Base-by-base conservation (phyloP, 1,140 invertebrate genomes). In the Phymorhynchus buccinoides region DNA sequence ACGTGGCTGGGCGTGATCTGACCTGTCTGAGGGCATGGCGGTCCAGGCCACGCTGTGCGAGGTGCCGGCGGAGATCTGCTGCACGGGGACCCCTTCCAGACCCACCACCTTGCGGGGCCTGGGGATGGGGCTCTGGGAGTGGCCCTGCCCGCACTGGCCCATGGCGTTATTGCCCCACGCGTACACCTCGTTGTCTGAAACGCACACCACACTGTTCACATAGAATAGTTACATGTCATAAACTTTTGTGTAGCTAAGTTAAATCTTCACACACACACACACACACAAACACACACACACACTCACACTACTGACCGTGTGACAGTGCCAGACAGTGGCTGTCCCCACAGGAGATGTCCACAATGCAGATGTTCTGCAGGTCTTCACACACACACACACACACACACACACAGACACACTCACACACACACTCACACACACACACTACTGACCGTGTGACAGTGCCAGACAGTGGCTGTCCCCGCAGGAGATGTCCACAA, bases 81-180 rank as follows among this genome's bases (percentile, higher is more conserved):
- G 90, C 44, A 93, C 86, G 52, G 80, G 83, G 14, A 90, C 89
- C 35, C 90, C 90, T n/a, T 90, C 89, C n/a, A 93, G 80, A 16
- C 91, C 91, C 32, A 90, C 87, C 3, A 93, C 92, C 81, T 92
- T 92, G 52, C 89, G 89, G 0, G 92, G 92, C n/a, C 90, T 87
- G 12, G 90, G 90, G 7, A 93, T 86, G 30, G 92, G 92, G 85
- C 92, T 92, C 77, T 92, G 90, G 16, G 90, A 88, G 86, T 92
- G 92, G 52, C 92, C 91, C 48, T 92, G 91, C 27, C 95, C 95
- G 92, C 95, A 96, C 84, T 93, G 92, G 41, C 92, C 92, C 91
- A 93, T 92, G 22, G 91, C 90, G 86, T 93, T 93, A 88, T 92
- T 93, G 48, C 92, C 92, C 92, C 92, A 93, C 9, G 92, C 92